These are phyloP conservation scores for Anoncus sp. DNA, from an alignment of 2,888 invertebrate genomes.

Conservation along the genomic window DNA sequence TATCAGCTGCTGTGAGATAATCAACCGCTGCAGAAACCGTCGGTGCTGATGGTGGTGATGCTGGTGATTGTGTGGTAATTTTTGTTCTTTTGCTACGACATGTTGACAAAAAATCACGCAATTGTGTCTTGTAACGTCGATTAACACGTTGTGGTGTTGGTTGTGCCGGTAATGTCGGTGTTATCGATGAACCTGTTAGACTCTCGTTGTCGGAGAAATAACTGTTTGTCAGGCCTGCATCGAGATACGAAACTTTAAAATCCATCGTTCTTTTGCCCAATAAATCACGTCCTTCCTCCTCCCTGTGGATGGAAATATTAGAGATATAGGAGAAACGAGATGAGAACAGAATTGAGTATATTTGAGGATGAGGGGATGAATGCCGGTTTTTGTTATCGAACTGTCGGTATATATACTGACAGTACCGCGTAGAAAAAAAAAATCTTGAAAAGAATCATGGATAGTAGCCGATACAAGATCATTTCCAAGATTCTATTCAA, in stretches of 20 bases:
- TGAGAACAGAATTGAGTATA: too few species aligned
- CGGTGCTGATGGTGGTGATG: constrained; percentile 84
- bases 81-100: constrained; percentile 91
- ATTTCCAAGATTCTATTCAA: too few species aligned
- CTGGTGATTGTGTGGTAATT: constrained; percentile 84
- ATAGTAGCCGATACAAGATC: too few species aligned
- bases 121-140: constrained; percentile 96
- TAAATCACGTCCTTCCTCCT: constrained; percentile 99
- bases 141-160: constrained; percentile 90
- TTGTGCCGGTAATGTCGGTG: constrained; percentile 84
- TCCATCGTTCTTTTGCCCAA: constrained; percentile 99
- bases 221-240: constrained; percentile 95
- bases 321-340: background rate
- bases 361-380: too few species aligned
- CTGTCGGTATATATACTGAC: too few species aligned
- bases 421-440: too few species aligned
- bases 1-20: constrained; percentile 87
- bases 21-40: constrained; percentile 86
- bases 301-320: constrained; percentile 86
- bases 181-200: constrained; percentile 85
- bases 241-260: constrained; percentile 99
- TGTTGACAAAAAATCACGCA: constrained; percentile 96
- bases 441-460: too few species aligned
- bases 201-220: constrained; percentile 96
- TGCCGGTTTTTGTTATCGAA: too few species aligned